These are phyloP conservation scores for Bimastos eiseni DNA, from an alignment of 2,888 invertebrate genomes.

Conservation along the genomic window DNA sequence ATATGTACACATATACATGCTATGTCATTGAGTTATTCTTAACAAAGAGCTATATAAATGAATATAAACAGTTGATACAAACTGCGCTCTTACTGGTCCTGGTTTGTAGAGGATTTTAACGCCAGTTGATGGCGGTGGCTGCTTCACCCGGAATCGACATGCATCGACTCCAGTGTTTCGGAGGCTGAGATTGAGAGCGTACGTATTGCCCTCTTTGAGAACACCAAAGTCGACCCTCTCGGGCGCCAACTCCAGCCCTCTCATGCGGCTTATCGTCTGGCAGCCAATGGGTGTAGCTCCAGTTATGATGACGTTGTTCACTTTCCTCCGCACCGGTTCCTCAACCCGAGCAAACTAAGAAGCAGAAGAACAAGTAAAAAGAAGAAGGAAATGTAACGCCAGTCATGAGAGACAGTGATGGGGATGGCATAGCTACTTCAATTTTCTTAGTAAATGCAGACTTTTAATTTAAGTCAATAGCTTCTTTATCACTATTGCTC, in stretches of 20 bases:
- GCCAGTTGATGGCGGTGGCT: slow-evolving; percentile 61
- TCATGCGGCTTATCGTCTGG: slow-evolving; percentile 50
- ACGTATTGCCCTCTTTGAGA: slow-evolving; percentile 60
- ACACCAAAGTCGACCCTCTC: slow-evolving; percentile 54
- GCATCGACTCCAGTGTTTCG: slow-evolving; percentile 61
- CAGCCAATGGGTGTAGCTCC: slow-evolving; percentile 55
- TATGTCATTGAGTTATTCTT: neutral
- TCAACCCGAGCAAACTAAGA: slow-evolving; percentile 51
- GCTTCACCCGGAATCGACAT: slow-evolving; percentile 60
- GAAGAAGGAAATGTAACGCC: no score
- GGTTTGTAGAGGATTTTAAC: slow-evolving; percentile 58
- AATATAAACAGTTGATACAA: neutral
- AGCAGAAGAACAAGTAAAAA: no score
- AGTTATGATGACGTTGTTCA: slow-evolving; percentile 53
- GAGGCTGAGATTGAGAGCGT: slow-evolving; percentile 53
- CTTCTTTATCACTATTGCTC: no score
- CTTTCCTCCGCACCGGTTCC: slow-evolving; percentile 57
- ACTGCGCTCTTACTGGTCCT: slow-evolving; percentile 55
- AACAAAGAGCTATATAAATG: neutral
- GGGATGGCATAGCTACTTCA: no score
- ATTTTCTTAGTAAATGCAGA: no score
- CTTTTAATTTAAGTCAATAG: no score
- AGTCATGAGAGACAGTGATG: no score
- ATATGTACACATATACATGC: no score
- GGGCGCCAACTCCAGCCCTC: slow-evolving; percentile 58